Evolutionary conservation across 2,888 invertebrate genomes (phyloP), one percentile per base, ranked within the genome.

Genomic region (Synergus laeviventris): DNA sequence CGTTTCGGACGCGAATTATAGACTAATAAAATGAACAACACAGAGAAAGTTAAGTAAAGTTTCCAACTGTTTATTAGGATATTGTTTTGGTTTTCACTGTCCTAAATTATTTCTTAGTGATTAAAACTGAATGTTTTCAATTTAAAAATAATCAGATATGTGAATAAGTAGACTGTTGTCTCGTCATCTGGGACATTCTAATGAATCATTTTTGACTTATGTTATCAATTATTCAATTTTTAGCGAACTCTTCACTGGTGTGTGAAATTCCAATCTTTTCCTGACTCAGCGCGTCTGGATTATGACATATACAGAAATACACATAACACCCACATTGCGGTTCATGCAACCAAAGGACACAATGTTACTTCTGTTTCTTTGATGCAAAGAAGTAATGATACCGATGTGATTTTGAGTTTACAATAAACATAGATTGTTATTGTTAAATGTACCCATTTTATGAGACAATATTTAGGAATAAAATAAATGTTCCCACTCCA

Each of bases 141-240:
- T 7, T 5, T 31, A 0, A 31, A 31, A 31, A 31, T 31, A 31
- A 31, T 31, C 31, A 31, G n/a, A n/a, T 5, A 31, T 31, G 4
- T 54, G 54, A 18, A 54, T 54, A 54, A 54, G 18, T 4, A 54
- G 9, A 9, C 2, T 11, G 9, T 18, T 54, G 0, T 0, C 18
- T 9, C n/a, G 18, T 18, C 3, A 54, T 54, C 18, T 54, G 54
- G 54, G 54, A 3, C 18, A 54, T 54, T n/a, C 16, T 31, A 31
- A 36, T 70, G 49, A 70, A 12, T 70, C 49, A 70, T 49, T 59
- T 36, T 49, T 70, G 49, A 49, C 49, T 36, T 49, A 54, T 54
- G 70, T 31, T 70, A 18, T n/a, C 36, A 49, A 70, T 70, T n/a
- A 70, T 70, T 54, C 49, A 70, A 70, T 54, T 49, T 54, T 31